Conservation (phyloP, 2,797 vertebrate species). For the Sebastes hubbsi region DNA sequence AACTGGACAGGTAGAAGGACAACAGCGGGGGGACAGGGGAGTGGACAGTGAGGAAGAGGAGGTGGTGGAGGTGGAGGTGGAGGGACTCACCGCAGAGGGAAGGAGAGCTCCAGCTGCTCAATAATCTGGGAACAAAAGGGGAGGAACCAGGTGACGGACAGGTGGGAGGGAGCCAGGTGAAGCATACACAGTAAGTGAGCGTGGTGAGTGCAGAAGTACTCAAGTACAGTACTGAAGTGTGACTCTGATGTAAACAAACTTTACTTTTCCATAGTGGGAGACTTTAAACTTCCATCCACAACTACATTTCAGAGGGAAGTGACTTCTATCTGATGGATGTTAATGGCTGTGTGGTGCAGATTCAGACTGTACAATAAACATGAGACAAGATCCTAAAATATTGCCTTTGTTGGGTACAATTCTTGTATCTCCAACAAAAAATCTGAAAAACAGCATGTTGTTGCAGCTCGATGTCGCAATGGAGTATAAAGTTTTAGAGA, state of each 20-base stretch:
- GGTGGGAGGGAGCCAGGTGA: slow-evolving; percentile 54
- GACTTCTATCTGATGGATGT: neutral
- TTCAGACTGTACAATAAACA: too few species aligned
- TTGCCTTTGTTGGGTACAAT: neutral
- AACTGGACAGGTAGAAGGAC: neutral
- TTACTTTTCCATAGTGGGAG: neutral
- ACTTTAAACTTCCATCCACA: neutral
- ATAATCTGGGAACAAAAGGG: slow-evolving; percentile 82
- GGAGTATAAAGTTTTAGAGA: neutral
- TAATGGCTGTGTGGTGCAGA: neutral
- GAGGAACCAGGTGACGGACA: slow-evolving; percentile 59
- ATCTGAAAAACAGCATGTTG: neutral
- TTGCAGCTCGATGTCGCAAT: neutral
- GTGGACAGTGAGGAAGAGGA: slow-evolving; percentile 9
- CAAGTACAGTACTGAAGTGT: slow-evolving; percentile 3
- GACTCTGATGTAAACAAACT: neutral
- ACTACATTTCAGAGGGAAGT: neutral
- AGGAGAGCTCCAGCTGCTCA: slow-evolving; percentile 90
- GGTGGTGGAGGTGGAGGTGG: slow-evolving; percentile 30
- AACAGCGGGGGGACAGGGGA: neutral
- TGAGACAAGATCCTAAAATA: neutral
- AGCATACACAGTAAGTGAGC: slow-evolving; percentile 48
- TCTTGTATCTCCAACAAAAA: neutral
- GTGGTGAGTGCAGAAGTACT: slow-evolving; percentile 33
- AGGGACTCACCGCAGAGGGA: slow-evolving; percentile 86